Evolutionary conservation across 2,797 vertebrate genomes (phyloP).

Genomic region (Scolopax bukidnonensis): DNA sequence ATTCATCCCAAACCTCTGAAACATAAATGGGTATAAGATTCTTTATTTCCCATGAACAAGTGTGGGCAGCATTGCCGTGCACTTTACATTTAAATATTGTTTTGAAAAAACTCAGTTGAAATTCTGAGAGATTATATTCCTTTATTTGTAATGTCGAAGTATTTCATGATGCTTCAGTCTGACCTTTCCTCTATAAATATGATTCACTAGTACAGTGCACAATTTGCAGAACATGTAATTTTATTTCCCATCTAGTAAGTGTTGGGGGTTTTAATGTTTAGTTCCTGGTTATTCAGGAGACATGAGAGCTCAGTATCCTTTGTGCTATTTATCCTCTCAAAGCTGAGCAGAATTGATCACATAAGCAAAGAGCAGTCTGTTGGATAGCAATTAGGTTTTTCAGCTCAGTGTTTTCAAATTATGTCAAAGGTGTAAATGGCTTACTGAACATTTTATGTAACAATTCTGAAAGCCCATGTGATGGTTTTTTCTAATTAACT

Average conservation of each 20-base stretch:
- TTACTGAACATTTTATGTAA: constrained; percentile 38
- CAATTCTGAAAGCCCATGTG: not conserved
- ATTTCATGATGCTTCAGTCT: not conserved
- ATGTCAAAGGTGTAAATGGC: constrained; percentile 37
- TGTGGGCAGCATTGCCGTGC: not conserved
- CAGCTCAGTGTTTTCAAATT: constrained; percentile 41
- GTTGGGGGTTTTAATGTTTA: not conserved
- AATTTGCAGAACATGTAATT: not conserved
- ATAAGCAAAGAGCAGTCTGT: not conserved
- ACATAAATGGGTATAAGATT: not conserved
- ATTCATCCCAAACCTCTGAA: constrained; percentile 1
- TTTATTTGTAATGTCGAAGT: not conserved
- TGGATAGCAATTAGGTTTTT: not conserved
- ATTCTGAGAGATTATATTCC: not conserved
- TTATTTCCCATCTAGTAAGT: not conserved
- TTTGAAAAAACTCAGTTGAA: not conserved
- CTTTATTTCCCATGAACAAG: not conserved
- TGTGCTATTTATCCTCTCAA: not conserved
- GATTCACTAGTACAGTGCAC: not conserved
- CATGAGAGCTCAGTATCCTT: not conserved
- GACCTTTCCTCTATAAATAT: not conserved
- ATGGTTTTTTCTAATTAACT: constrained; percentile 71
- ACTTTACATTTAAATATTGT: not conserved
- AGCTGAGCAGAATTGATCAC: not conserved
- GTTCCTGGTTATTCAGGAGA: not conserved